A percentile compares a stretch with the other conserved stretches of the same genome.
Conservation (phyloP, 1,140 invertebrate genomes). For the Spodoptera frugiperda region DNA sequence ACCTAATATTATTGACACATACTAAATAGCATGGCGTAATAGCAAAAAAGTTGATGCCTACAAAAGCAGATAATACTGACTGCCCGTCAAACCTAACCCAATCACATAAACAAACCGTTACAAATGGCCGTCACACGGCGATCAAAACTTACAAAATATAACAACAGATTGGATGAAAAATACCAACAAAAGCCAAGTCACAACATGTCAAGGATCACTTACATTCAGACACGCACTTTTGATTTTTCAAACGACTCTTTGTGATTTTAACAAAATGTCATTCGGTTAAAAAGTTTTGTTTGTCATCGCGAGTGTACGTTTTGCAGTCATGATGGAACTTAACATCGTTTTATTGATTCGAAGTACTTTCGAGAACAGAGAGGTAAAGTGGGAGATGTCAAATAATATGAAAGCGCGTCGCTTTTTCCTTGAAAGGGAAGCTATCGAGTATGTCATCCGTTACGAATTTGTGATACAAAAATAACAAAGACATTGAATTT, state of each 20-base stretch:
- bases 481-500: too few species aligned
- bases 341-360: not conserved
- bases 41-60: too few species aligned
- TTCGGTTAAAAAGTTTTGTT: constrained; percentile 6
- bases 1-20: too few species aligned
- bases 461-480: too few species aligned
- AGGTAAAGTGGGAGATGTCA: too few species aligned
- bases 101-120: constrained; percentile 12
- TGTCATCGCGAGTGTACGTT: constrained; percentile 4
- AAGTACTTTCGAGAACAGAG: not conserved
- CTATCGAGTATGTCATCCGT: too few species aligned
- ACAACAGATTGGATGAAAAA: constrained; percentile 15
- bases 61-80: constrained; percentile 10
- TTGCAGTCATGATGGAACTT: not conserved
- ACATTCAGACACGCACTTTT: constrained; percentile 15
- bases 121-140: constrained; percentile 13
- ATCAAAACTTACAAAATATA: not conserved
- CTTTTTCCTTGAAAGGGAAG: too few species aligned
- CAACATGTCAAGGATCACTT: constrained; percentile 19
- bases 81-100: not conserved
- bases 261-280: constrained; percentile 16
- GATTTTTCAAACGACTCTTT: constrained; percentile 5
- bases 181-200: constrained; percentile 19
- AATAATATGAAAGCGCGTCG: too few species aligned
- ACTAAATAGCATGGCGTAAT: too few species aligned